A percentile compares a stretch with the other conserved stretches of the same genome.
phyloP scores from a whole-genome alignment of 2,888 invertebrate species.

The Caenorhabditis uteleia region DNA sequence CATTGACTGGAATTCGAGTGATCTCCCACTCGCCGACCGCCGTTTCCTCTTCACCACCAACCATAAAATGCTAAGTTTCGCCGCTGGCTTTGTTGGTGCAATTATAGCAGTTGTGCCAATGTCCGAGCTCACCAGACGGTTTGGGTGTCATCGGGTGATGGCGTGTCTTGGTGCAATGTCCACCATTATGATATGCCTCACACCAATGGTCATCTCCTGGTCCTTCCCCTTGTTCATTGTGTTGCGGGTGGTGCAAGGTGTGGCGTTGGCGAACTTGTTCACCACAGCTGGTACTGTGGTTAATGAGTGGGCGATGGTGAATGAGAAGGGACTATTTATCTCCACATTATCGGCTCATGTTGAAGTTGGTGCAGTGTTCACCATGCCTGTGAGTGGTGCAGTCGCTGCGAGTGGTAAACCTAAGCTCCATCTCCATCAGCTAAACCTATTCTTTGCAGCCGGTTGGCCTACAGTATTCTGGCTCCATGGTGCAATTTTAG shows the following conservation, averaged over 20 bases:
- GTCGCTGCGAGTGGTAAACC: constrained; percentile 34
- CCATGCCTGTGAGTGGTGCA: constrained; percentile 57
- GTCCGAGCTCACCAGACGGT: constrained; percentile 25
- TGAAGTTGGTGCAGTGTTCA: constrained; percentile 55
- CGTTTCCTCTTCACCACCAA: constrained; percentile 43
- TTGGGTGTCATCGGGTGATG: constrained; percentile 47
- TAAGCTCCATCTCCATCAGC: not conserved
- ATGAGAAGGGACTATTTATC: constrained; percentile 57
- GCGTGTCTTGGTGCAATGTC: constrained; percentile 35
- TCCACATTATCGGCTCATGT: constrained; percentile 53
- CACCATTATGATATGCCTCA: constrained; percentile 37
- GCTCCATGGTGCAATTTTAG: constrained; percentile 47
- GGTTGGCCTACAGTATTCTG: constrained; percentile 60
- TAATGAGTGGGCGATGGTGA: constrained; percentile 49
- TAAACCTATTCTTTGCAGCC: constrained; percentile 25
- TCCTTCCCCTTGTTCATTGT: constrained; percentile 43
- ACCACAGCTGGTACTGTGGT: constrained; percentile 55
- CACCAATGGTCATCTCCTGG: constrained; percentile 38
- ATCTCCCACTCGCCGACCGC: constrained; percentile 45
- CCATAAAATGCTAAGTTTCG: constrained; percentile 48
- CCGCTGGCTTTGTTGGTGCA: constrained; percentile 47
- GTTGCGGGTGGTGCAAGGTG: constrained; percentile 47
- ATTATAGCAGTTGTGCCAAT: constrained; percentile 48
- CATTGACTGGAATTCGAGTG: constrained; percentile 43
- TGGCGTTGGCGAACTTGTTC: constrained; percentile 54